phyloP scores from a whole-genome alignment of 2,797 vertebrate species.

The Buphagus erythrorhynchus region DNA sequence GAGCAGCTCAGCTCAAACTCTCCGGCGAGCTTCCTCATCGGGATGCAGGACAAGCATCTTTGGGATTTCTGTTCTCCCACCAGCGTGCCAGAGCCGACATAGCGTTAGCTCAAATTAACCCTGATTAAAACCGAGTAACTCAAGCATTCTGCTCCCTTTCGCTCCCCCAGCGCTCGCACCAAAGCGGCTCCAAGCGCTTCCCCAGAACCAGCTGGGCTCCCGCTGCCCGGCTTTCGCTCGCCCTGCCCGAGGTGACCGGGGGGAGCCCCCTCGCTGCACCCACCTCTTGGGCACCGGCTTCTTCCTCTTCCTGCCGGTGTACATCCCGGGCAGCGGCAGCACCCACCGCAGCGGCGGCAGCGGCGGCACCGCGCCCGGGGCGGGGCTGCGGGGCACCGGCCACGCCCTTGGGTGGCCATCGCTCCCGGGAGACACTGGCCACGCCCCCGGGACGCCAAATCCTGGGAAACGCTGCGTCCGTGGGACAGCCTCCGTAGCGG shows the following conservation, averaged over 20 bases:
- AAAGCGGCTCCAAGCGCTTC: background rate
- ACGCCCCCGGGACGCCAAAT: background rate
- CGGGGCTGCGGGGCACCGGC: background rate
- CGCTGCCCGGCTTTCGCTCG: background rate
- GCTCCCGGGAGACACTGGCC: background rate
- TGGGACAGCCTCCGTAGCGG: no score
- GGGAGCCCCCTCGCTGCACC: background rate
- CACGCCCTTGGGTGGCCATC: background rate
- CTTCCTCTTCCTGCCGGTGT: slow-evolving; percentile 36
- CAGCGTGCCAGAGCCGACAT: background rate
- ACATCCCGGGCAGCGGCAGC: background rate
- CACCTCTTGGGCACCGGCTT: slow-evolving; percentile 47
- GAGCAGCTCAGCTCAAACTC: background rate
- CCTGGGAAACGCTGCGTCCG: accelerated
- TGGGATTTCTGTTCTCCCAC: background rate
- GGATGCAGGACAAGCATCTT: no score
- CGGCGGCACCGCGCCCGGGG: background rate
- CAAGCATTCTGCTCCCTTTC: background rate
- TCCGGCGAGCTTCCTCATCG: background rate
- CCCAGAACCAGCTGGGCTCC: background rate
- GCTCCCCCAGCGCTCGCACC: background rate
- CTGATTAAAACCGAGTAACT: background rate
- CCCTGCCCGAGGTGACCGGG: no score
- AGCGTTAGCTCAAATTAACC: background rate
- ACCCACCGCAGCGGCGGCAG: accelerated